These are phyloP conservation scores for Sardina pilchardus DNA, from an alignment of 2,113 vertebrate species.

Conservation along the genomic window DNA sequence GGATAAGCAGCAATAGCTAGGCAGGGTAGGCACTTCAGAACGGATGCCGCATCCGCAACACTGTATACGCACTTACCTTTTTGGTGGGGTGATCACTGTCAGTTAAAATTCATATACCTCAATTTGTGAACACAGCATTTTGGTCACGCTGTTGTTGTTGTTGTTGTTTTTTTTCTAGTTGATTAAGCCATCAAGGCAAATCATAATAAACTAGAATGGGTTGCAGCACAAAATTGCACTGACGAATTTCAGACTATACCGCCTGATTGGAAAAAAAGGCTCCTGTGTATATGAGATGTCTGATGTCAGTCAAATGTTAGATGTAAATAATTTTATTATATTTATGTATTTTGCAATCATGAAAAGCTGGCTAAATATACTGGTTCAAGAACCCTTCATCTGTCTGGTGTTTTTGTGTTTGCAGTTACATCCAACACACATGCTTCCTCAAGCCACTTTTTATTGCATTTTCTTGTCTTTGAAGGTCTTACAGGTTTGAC, in stretches of 20 bases:
- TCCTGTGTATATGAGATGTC: slow-evolving; percentile 47
- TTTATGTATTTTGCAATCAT: slow-evolving; percentile 69
- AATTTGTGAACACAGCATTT: slow-evolving; percentile 29
- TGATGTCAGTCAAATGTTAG: slow-evolving; percentile 55
- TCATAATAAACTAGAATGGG: not conserved
- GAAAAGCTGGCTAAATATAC: slow-evolving; percentile 51
- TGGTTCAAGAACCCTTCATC: slow-evolving; percentile 51
- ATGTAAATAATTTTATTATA: slow-evolving; percentile 72
- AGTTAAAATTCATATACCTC: not conserved
- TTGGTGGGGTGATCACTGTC: not conserved
- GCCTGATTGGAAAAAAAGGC: slow-evolving; percentile 27
- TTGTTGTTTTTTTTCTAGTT: not conserved
- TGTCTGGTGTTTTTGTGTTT: slow-evolving; percentile 60
- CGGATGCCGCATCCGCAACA: not conserved
- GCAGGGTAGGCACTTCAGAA: not conserved
- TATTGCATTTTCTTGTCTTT: not conserved
- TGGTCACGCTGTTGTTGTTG: slow-evolving; percentile 33
- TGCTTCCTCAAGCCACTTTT: not conserved
- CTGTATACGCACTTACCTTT: not conserved
- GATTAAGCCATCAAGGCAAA: not conserved
- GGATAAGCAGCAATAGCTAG: not conserved
- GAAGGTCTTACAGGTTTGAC: not conserved
- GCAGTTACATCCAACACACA: not conserved
- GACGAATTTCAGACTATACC: slow-evolving; percentile 40
- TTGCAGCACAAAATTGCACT: slow-evolving; percentile 55